Evolutionary conservation across 2,113 vertebrate genomes (phyloP), one percentile per base, ranked within the genome.

Genomic region (Junco hyemalis): DNA sequence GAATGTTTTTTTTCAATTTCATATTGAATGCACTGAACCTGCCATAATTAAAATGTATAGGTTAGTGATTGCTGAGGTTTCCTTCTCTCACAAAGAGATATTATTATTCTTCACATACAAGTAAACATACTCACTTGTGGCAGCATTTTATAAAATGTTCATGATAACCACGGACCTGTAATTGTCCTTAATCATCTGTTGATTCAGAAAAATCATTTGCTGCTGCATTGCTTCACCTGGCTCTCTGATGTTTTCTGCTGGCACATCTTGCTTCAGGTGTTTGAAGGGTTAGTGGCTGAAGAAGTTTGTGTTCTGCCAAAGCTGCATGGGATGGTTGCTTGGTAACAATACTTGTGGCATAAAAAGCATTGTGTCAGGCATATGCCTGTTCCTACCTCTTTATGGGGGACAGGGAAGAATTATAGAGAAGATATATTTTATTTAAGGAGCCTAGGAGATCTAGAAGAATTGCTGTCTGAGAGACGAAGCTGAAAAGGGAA

Each of bases 321-420:
- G 69, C 78, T 83, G 83, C 82, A 72, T 84, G 86, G 88, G 82
- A 71, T 44, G 81, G 96, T 96, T 97, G 96, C 97, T 90, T 93
- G 65, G 96, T 95, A 97, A 97, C 93, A 0, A 81, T 50, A 86
- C 80, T 83, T 90, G 80, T 85, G 92, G 95, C 51, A 65, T 95
- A 94, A 84, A 77, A 96, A 90, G 33, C 53, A 50, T 66, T 94
- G 35, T 3, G 0, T 95, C 80, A 92, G 29, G 56, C 63, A 86
- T 80, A 56, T 78, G 71, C 35, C 15, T 82, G 76, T 91, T 94
- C 61, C 73, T 72, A 15, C 63, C 31, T 86, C 53, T 69, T 95
- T 86, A 68, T 61, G 86, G 70, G 48, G 45, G 66, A 64, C 63
- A 79, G 53, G 1, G 2, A 93, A 96, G 86, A 91, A 66, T 81